Percentiles rank a stretch among this genome's conserved stretches.
These are phyloP conservation scores for Pygoscelis antarcticus DNA, from an alignment of 2,113 vertebrate genomes.

Conservation along the genomic window DNA sequence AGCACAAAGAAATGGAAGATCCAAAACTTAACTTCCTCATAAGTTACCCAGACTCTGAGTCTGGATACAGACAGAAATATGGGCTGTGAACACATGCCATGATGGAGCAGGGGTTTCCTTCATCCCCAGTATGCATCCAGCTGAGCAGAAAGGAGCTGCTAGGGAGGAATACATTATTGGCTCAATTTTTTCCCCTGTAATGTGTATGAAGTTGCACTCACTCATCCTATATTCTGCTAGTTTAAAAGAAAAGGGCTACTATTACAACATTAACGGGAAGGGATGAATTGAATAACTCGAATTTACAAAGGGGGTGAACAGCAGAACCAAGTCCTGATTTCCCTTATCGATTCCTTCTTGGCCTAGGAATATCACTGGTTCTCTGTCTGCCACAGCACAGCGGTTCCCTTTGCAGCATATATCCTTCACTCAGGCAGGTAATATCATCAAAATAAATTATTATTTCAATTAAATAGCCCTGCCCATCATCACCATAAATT, in stretches of 20 bases:
- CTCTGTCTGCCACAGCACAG: neutral
- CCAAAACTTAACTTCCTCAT: neutral
- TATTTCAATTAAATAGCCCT: slow-evolving; percentile 32
- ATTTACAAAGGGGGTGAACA: neutral
- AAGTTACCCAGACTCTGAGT: neutral
- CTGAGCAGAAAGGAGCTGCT: neutral
- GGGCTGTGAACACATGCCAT: neutral
- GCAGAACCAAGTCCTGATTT: neutral
- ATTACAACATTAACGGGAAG: neutral
- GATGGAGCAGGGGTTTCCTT: neutral
- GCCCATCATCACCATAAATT: neutral
- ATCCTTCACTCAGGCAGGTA: slow-evolving; percentile 19
- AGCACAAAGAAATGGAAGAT: neutral
- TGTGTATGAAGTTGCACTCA: neutral
- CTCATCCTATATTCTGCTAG: neutral
- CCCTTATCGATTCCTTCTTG: neutral
- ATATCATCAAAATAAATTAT: slow-evolving; percentile 41
- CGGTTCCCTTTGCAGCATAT: neutral
- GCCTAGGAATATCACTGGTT: neutral
- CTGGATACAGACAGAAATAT: neutral
- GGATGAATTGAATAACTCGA: neutral
- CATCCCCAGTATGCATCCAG: no score
- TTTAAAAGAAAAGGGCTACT: neutral
- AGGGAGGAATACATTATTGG: neutral
- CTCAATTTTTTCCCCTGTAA: neutral